Conservation (phyloP, 2,797 vertebrate species). For the Aratinga solstitialis region DNA sequence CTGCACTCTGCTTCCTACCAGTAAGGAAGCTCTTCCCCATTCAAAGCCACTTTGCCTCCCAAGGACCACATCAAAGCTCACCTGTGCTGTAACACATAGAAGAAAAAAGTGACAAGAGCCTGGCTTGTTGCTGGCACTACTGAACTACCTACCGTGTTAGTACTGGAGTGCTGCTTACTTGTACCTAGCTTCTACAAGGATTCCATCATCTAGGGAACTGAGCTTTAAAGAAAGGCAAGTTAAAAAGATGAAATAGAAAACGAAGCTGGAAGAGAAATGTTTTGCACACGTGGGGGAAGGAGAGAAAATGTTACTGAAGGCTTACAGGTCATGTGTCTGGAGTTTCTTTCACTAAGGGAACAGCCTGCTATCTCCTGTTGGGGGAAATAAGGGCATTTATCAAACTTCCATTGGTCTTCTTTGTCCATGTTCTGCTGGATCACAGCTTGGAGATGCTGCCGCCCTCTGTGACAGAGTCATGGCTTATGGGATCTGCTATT, state of each 20-base stretch:
- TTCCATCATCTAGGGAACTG: neutral
- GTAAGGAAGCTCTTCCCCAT: neutral
- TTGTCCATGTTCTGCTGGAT: neutral
- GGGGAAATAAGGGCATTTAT: neutral
- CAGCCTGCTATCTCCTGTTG: neutral
- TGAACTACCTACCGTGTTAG: neutral
- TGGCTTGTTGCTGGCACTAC: neutral
- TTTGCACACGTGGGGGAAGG: neutral
- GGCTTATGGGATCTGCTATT: neutral
- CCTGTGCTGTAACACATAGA: neutral
- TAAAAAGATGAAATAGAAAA: neutral
- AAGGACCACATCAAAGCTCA: neutral
- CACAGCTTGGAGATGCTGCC: neutral
- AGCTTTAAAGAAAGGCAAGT: neutral
- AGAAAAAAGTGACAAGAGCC: neutral
- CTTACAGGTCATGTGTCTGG: neutral
- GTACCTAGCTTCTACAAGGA: neutral
- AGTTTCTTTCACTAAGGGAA: neutral
- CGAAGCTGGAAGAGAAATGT: neutral
- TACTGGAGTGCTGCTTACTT: neutral
- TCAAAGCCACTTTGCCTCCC: neutral
- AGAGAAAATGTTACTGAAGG: neutral
- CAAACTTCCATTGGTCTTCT: neutral
- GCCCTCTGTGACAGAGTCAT: rapidly evolving
- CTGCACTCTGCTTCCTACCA: neutral